Evolutionary conservation across 1,140 invertebrate species (phyloP), one percentile per base, ranked within the genome.

Genomic region (Forficula auricularia): DNA sequence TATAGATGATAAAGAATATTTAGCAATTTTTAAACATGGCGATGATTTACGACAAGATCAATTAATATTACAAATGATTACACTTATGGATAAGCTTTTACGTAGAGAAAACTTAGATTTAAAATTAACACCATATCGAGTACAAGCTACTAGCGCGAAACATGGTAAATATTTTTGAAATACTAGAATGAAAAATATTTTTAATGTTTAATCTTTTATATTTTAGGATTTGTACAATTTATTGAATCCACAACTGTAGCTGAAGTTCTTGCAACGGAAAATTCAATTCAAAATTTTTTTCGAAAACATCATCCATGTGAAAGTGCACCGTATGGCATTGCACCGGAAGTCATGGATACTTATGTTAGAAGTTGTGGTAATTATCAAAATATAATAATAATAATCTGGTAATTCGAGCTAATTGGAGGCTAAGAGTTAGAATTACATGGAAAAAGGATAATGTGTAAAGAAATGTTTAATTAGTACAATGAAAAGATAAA

Each of bases 41-140:
- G 96, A 99, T 64, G 95, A 99, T 65, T 61, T 99, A n/a, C 62
- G 94, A 18, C 96, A 99, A 63, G 96, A 99, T 67, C 95, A 99
- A 62, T 69, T 99, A 0, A 90, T 99, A 48, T 62, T 98, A 40
- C 84, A 90, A 63, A 98, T 98, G 64, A 97, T 99, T 44, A 90
- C 89, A 0, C 65, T 99, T 3, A 98, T 99, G 92, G 96, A 99
- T 63, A 85, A 92, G 63, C 62, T 98, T 15, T 63, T 98, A 22
- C 67, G 87, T 34, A 71, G 83, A 50, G 89, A 95, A 64, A 96
- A 97, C 64, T 64, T 98, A 22, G 91, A 98, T 67, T 67, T 98
- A 22, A 94, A 92, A 58, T 57, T 98, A 44, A 96, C 90, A 1
- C 91, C 94, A 0, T 98, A 98, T 55, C 79, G 84, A 62, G 80